Base-by-base conservation (phyloP, 2,797 vertebrate species). In the Anisognathus igniventris region DNA sequence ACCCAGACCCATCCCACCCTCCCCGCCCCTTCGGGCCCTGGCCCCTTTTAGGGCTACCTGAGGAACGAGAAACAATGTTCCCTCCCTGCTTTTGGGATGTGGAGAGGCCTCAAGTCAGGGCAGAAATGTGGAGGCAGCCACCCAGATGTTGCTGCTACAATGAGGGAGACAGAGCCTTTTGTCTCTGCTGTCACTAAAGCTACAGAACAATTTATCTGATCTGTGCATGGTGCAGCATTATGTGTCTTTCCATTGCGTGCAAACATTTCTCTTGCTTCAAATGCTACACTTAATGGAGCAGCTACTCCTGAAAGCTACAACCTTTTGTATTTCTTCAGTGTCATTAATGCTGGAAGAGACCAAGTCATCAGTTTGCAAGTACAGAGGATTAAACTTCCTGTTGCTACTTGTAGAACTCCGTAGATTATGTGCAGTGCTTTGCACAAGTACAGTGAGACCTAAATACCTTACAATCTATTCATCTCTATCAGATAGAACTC, bases 101-200 rank as follows among this genome's bases (percentile, higher is more conserved):
- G 92, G 71, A 68, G 92, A 88, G 95, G 93, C 90, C 94, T 94
- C 62, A 8, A 23, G 64, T 45, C 68, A 58, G 70, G 78, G 76
- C 16, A 78, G 70, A 78, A 48, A 61, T 60, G 33, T 68, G 79
- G 78, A 86, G 83, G 71, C 65, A 83, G 94, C 76, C 76, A 76
- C 76, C 79, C 97, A 97, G 96, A 95, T 92, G 93, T 64, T 92
- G 73, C 80, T 79, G 80, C 84, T 35, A 5, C 92, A 75, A 54
- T 62, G 64, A 66, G 73, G 88, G 71, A 96, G 81, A 94, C 39
- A 20, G 65, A 92, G 51, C 22, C 92, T 72, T 97, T 94, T 94
- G 92, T 96, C 83, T 95, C 73, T 37, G 58, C 30, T 61, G 97
- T 92, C 92, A 92, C 90, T 81, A 42, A 58, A 74, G 91, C 77